Conservation (phyloP, 2,113 vertebrate genomes). For the Cepphus grylle region DNA sequence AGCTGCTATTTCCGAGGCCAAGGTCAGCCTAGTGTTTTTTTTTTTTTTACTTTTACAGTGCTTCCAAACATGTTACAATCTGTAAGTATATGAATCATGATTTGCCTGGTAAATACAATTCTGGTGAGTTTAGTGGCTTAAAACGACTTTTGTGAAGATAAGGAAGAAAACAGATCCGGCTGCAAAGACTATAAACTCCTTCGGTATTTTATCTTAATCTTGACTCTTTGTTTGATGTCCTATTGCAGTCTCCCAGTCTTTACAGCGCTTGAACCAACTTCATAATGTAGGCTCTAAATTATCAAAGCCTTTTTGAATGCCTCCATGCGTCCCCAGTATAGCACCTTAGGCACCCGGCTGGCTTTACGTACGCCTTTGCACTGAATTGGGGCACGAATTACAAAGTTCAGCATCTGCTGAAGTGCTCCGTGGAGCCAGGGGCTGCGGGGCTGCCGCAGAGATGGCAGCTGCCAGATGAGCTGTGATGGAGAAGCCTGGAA, state of each 20-base stretch:
- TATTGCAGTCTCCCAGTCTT: neutral
- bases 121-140: neutral
- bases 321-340: neutral
- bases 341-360: fast-evolving
- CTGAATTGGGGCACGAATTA: neutral
- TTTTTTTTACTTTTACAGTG: neutral
- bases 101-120: neutral
- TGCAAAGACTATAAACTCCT: neutral
- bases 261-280: neutral
- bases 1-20: neutral
- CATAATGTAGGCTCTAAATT: neutral
- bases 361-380: fast-evolving
- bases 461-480: neutral
- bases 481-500: neutral
- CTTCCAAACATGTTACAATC: neutral
- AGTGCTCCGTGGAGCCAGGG: neutral
- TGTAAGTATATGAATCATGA: neutral
- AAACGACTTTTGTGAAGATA: neutral
- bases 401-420: neutral
- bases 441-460: neutral
- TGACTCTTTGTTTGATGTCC: neutral
- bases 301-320: neutral
- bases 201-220: neutral
- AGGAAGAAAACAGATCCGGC: neutral
- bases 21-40: neutral